phyloP scores from a whole-genome alignment of 2,797 vertebrate species.

The Darevskia mixta region DNA sequence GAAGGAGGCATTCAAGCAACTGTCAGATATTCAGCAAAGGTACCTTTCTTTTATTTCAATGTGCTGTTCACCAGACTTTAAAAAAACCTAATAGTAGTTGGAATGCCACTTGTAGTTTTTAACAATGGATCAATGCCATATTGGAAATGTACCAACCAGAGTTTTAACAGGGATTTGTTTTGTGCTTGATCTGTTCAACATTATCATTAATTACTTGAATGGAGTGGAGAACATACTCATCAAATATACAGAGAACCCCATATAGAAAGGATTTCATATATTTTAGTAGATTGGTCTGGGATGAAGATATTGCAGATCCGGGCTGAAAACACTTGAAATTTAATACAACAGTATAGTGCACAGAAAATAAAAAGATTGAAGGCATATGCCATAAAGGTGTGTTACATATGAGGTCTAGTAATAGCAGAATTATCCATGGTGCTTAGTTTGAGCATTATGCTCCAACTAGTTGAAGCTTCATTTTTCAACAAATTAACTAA shows the following conservation, averaged over 20 bases:
- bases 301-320: not conserved
- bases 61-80: conserved; percentile 16
- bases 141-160: conserved; percentile 1
- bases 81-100: not conserved
- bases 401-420: not conserved
- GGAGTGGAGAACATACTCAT: not conserved
- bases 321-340: not conserved
- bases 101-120: not conserved
- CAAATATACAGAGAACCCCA: not conserved
- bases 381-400: not conserved
- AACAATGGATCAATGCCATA: conserved; percentile 1
- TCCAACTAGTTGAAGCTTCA: not conserved
- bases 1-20: conserved; percentile 31
- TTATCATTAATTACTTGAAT: not conserved
- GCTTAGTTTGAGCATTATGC: not conserved
- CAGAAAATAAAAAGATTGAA: not conserved
- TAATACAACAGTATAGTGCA: not conserved
- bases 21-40: conserved; percentile 25
- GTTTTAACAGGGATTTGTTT: not conserved
- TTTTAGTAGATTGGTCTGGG: not conserved
- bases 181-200: not conserved
- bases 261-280: not conserved
- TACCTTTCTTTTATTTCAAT: conserved; percentile 31
- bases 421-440: not conserved
- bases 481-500: not conserved